Evolutionary conservation across 2,888 invertebrate species (phyloP), one percentile per base, ranked within the genome.

Genomic region (Acronicta leporina): DNA sequence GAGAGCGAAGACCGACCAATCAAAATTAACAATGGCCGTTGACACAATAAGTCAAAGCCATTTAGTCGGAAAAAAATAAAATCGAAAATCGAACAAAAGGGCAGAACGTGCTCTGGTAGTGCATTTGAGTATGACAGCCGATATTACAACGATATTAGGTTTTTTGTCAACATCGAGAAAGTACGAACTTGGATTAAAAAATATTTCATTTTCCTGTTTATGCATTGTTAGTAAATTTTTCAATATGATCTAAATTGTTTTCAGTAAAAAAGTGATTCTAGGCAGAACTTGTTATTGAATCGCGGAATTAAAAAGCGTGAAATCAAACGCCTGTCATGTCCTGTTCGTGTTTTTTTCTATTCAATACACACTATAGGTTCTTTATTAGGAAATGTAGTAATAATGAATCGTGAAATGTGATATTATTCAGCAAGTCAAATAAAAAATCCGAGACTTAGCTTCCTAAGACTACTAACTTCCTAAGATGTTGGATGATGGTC

Each of bases 51-150:
- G 66, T 75, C 77, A 70, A 68, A 82, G 76, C 82, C 77, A 74
- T 86, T 84, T 82, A 83, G 74, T 67, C 40, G 55, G 72, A 83
- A 85, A 82, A 84, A 84, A 85, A 84, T 82, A 83, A 83, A 80
- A 59, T 72, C 69, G 68, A 80, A 79, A 74, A 64, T 76, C 72
- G 77, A 83, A 88, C 86, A 91, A 91, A n/a, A 91, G 87, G 87
- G 87, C 84, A 82, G 86, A 87, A 88, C 91, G 90, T 90, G 91
- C 85, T 80, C 47, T 68, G 81, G 78, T 80, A 73, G 79, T 77
- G 86, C 83, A 75, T 61, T 69, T 70, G 62, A 53, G 75, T 82
- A 79, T 82, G 73, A 81, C 81, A 71, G 58, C 45, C 73, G 70
- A 75, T 81, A 77, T 38, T 38, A 38, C n/a, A 8, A 6, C n/a